A percentile compares a stretch with the other conserved stretches of the same genome.
Evolutionary conservation across 2,113 vertebrate genomes (phyloP).

Genomic region (Pteruthius melanotis): DNA sequence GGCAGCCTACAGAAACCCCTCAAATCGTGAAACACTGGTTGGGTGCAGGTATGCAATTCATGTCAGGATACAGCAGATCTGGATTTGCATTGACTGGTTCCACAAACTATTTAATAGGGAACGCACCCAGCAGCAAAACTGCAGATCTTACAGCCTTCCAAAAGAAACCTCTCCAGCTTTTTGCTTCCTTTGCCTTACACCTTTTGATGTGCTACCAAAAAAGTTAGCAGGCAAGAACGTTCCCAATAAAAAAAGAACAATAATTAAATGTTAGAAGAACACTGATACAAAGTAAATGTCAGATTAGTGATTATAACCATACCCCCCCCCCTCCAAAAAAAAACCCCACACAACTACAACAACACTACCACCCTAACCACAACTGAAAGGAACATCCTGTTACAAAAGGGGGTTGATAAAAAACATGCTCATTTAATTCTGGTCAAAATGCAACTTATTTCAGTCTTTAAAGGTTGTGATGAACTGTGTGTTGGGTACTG

Average conservation of each 20-base stretch:
- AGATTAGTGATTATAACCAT: background rate
- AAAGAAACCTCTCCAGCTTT: background rate
- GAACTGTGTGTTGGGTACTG: background rate
- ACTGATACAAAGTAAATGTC: background rate
- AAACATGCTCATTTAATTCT: background rate
- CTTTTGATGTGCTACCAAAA: background rate
- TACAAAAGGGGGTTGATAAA: background rate
- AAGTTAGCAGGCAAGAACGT: background rate
- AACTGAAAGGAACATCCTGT: background rate
- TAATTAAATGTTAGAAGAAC: background rate
- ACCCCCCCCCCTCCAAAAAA: no score
- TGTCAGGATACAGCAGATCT: background rate
- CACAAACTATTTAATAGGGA: background rate
- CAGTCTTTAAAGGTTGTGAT: background rate
- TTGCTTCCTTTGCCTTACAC: background rate
- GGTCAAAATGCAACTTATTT: background rate
- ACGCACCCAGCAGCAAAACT: background rate
- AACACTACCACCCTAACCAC: background rate
- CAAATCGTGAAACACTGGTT: background rate
- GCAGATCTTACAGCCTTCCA: background rate
- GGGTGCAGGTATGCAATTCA: background rate
- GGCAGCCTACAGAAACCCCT: background rate
- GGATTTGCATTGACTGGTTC: background rate
- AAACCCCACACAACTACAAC: no score
- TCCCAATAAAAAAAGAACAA: background rate